These are phyloP conservation scores for Chaetura pelagica DNA, from an alignment of 2,113 vertebrate genomes.

Conservation along the genomic window DNA sequence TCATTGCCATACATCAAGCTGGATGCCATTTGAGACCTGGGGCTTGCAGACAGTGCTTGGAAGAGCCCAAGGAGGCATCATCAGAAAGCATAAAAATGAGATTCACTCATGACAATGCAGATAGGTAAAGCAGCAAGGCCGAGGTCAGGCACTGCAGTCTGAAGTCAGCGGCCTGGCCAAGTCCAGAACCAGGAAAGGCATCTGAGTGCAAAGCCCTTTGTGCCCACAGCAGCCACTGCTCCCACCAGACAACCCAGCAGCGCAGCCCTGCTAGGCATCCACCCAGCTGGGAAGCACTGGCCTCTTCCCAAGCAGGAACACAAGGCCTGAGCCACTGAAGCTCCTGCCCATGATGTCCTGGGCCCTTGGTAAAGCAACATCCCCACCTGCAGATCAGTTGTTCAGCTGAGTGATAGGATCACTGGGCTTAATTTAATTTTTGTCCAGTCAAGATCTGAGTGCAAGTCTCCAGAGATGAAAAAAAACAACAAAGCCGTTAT, in stretches of 20 bases:
- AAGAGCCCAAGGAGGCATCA: not conserved
- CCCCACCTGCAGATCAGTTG: not conserved
- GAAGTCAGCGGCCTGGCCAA: not conserved
- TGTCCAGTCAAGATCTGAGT: not conserved
- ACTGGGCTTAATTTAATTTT: not conserved
- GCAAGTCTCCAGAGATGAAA: not conserved
- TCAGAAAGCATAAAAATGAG: not conserved
- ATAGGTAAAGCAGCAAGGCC: not conserved
- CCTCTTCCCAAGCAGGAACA: not conserved
- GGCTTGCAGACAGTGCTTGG: not conserved
- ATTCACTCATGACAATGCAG: not conserved
- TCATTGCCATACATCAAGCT: not conserved
- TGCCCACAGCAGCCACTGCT: rapidly evolving
- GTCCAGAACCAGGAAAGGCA: not conserved
- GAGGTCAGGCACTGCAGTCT: not conserved
- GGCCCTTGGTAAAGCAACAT: not conserved
- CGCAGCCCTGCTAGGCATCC: not conserved
- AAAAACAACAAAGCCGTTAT: not conserved
- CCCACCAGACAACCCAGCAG: not conserved
- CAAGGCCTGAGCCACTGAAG: not conserved
- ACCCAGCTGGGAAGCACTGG: not conserved
- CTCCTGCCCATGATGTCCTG: not conserved
- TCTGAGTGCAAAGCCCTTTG: not conserved
- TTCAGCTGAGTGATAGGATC: not conserved
- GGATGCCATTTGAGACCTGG: not conserved